Percentiles rank a stretch among this genome's conserved stretches.
phyloP scores from a whole-genome alignment of 2,113 vertebrate species.

The Sterna hirundo region DNA sequence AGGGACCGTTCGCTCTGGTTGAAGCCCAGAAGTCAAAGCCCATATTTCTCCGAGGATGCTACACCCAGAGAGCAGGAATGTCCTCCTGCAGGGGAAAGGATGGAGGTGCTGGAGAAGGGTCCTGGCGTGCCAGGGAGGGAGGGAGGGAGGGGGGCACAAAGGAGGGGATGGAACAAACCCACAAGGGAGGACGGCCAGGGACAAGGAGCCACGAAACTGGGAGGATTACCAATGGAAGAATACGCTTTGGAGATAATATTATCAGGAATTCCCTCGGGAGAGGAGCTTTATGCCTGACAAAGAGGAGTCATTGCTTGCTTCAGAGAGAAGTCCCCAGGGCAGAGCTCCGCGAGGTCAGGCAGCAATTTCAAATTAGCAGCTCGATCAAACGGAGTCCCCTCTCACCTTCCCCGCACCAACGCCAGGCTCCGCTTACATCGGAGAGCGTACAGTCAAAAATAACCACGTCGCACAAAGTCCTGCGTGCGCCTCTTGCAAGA shows the following conservation, averaged over 20 bases:
- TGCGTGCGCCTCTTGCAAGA: neutral
- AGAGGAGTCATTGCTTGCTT: conserved; percentile 21
- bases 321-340: conserved; percentile 18
- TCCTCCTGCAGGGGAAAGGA: neutral
- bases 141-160: neutral
- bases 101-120: neutral
- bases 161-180: neutral
- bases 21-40: neutral
- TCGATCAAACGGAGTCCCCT: neutral
- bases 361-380: conserved; percentile 3
- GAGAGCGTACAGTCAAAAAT: neutral
- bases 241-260: neutral
- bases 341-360: neutral
- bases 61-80: neutral
- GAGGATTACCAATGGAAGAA: conserved; percentile 43
- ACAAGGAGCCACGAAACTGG: neutral
- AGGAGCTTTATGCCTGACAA: conserved; percentile 10
- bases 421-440: neutral
- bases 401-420: neutral
- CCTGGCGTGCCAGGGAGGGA: neutral
- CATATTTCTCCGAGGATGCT: neutral
- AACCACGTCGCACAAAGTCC: neutral
- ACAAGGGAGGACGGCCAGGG: neutral
- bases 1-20: neutral
- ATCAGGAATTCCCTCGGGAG: neutral